Evolutionary conservation across 92 coral and sea anemone genomes (phyloP), one percentile per base, ranked within the genome.

Genomic region (Porites divaricata): DNA sequence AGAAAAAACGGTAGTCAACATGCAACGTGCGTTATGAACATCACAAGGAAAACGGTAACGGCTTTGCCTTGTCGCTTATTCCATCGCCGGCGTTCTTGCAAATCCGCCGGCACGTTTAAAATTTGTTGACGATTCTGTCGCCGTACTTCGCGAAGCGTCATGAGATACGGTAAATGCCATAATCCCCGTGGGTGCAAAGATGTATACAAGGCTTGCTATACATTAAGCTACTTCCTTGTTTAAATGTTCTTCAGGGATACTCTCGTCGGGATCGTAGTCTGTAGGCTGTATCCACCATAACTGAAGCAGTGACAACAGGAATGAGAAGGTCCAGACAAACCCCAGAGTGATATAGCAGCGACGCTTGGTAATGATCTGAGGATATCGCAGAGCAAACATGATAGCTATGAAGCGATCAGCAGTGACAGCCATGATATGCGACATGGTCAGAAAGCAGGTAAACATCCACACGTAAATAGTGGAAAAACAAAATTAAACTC

Each of bases 1-100:
- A 87, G 26, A 61, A 87, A 92, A 50, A 89, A 81, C 3, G 95
- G 93, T 75, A 89, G 10, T 89, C 93, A 89, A 19, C 91, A 81
- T 25, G 68, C 14, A 25, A 86, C 22, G 20, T 86, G 87, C 2
- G 92, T 74, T 3, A 78, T 5, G 67, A 87, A 78, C 93, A 89
- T 92, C 1, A 73, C 68, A 21, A 86, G 65, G 71, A 92, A 89
- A n/a, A 89, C 75, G 7, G 88, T 45, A 9, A 81, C 85, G 6
- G 90, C 85, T 54, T 74, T 83, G 26, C 77, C 70, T 61, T 91
- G 86, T 45, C 90, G 75, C 35, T 48, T 75, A 8, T 75, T 63
- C 52, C 86, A 48, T 5, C 10, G 58, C 48, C 66, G 74, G 20
- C 75, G 88, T 23, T 75, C 88, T n/a, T 65, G 58, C 52, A 51